Conservation (phyloP, 1,140 invertebrate species). For the Calliopsis andreniformis region DNA sequence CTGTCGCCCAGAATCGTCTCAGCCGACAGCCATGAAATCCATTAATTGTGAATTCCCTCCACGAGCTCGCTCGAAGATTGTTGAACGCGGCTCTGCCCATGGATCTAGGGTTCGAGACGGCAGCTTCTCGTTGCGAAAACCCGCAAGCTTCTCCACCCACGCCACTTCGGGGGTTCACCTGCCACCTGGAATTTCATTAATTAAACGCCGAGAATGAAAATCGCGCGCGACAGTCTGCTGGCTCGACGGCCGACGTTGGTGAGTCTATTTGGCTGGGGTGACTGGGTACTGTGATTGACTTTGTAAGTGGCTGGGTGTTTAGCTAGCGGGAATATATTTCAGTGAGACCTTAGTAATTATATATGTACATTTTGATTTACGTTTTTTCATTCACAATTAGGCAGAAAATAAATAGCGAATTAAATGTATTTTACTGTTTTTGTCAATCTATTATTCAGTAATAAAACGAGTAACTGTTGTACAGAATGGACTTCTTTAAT, state of each 20-base stretch:
- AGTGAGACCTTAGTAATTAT: too few species aligned
- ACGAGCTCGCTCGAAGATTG: constrained; percentile 25
- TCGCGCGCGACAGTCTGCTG: not conserved
- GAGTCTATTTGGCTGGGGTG: not conserved
- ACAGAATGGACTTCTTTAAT: too few species aligned
- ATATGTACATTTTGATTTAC: too few species aligned
- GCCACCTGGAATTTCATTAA: not conserved
- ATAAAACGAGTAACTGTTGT: too few species aligned
- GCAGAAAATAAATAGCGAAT: too few species aligned
- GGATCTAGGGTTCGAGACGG: not conserved
- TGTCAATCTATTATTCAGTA: too few species aligned
- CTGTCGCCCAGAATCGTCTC: constrained; percentile 19
- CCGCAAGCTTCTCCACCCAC: not conserved
- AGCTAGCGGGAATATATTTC: too few species aligned
- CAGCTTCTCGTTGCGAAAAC: not conserved
- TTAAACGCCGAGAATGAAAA: not conserved
- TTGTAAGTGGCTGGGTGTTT: too few species aligned
- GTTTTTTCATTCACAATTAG: too few species aligned
- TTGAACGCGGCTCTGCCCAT: constrained; percentile 13
- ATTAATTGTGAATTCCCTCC: constrained; percentile 52
- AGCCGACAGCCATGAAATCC: constrained; percentile 52
- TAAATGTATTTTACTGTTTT: too few species aligned
- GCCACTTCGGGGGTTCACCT: not conserved
- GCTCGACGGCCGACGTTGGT: too few species aligned
- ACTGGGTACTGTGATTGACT: too few species aligned